Conservation (phyloP, 2,113 vertebrate species). For the Lophius piscatorius region DNA sequence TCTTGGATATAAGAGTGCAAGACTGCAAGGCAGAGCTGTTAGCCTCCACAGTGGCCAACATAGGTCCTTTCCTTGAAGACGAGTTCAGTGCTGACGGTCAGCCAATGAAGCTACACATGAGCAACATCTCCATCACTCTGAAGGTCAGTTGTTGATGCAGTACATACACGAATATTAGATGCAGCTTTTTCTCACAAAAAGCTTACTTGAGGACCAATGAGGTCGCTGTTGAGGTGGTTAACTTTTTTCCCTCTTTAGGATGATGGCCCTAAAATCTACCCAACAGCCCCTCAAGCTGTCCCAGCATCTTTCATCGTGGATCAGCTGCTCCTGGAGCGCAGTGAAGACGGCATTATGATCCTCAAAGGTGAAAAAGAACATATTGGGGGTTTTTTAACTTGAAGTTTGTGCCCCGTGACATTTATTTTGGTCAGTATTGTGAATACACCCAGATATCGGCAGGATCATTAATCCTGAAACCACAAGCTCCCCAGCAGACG, state of each 20-base stretch:
- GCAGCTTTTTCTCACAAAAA: too few species aligned
- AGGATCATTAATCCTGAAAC: constrained; percentile 4
- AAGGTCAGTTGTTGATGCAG: constrained; percentile 77
- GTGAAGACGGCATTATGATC: constrained; percentile 88
- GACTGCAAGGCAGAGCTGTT: constrained; percentile 82
- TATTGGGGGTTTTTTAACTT: neutral
- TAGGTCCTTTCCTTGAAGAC: constrained; percentile 94
- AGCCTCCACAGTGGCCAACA: constrained; percentile 84
- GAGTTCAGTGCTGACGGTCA: constrained; percentile 87
- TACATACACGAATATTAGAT: too few species aligned
- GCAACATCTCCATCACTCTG: constrained; percentile 84
- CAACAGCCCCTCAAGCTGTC: constrained; percentile 88
- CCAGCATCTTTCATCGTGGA: constrained; percentile 87
- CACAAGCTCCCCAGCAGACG: neutral
- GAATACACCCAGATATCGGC: neutral
- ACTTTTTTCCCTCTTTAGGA: constrained; percentile 78
- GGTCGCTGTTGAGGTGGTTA: too few species aligned
- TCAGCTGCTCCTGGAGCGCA: constrained; percentile 83
- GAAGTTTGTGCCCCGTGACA: neutral
- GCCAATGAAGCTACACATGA: constrained; percentile 88
- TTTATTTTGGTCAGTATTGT: neutral
- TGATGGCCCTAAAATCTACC: constrained; percentile 88
- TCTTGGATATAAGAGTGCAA: constrained; percentile 81
- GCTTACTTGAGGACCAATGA: too few species aligned
- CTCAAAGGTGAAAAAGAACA: constrained; percentile 81